Percentiles rank a stretch among this genome's conserved stretches.
These are phyloP conservation scores for Megamerina dolium DNA, from an alignment of 2,888 invertebrate genomes.

Conservation along the genomic window DNA sequence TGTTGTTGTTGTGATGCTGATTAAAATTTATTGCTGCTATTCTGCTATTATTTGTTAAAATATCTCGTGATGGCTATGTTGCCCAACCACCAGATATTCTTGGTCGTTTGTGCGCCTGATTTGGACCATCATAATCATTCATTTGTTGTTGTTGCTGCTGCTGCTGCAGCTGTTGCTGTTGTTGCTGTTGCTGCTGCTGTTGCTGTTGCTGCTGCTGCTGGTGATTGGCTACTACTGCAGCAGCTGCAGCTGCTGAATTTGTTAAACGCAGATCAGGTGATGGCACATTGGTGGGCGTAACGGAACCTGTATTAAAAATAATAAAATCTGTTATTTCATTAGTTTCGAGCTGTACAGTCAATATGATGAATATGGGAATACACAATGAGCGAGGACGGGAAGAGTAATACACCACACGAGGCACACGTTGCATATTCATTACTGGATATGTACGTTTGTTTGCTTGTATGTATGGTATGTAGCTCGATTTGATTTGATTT, in stretches of 20 bases:
- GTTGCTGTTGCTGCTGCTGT: constrained; percentile 38
- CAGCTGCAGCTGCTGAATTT: constrained; percentile 25
- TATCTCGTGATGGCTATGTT: constrained; percentile 61
- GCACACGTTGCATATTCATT: too few species aligned
- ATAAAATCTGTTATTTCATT: constrained; percentile 48
- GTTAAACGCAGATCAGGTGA: constrained; percentile 58
- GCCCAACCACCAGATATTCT: constrained; percentile 87
- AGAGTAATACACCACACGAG: too few species aligned
- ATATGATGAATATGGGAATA: neutral
- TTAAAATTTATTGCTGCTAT: constrained; percentile 26
- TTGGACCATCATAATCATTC: constrained; percentile 55
- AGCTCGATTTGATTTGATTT: constrained; percentile 6
- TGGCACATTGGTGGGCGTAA: constrained; percentile 77
- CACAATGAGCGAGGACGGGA: neutral
- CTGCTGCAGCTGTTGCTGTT: constrained; percentile 37
- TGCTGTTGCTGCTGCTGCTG: constrained; percentile 39
- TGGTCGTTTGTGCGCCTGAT: constrained; percentile 65
- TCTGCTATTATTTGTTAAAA: constrained; percentile 21
- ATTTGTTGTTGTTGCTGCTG: too few species aligned
- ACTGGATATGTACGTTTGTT: constrained; percentile 7
- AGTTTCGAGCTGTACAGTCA: constrained; percentile 24
- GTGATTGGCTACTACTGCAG: constrained; percentile 33
- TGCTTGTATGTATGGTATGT: constrained; percentile 13
- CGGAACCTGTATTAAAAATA: constrained; percentile 60
- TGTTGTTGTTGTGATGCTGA: constrained; percentile 25